Percentiles rank a stretch among this genome's conserved stretches.
These are phyloP conservation scores for Coelinius sp. DNA, from an alignment of 2,888 invertebrate species.

Conservation along the genomic window DNA sequence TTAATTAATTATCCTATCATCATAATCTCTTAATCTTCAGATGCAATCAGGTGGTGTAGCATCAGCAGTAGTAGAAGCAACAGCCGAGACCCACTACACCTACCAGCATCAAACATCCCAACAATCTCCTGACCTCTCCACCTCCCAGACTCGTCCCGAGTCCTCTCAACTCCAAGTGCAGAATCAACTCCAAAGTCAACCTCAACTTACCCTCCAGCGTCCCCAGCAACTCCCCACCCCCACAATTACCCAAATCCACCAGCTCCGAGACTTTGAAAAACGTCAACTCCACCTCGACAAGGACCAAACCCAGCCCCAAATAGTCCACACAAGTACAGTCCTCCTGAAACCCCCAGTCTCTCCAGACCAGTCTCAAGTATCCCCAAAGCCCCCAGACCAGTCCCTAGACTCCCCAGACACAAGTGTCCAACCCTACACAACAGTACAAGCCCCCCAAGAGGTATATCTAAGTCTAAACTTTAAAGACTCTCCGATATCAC, in stretches of 20 bases:
- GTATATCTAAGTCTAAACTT: conserved; percentile 66
- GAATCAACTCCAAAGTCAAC: conserved; percentile 66
- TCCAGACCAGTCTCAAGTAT: conserved; percentile 46
- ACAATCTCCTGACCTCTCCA: conserved; percentile 60
- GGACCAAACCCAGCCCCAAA: conserved; percentile 55
- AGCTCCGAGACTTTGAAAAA: conserved; percentile 57
- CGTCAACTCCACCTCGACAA: conserved; percentile 63
- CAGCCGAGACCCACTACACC: conserved; percentile 68
- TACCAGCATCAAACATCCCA: conserved; percentile 68
- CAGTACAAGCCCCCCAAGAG: conserved; percentile 64
- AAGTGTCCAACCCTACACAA: conserved; percentile 62
- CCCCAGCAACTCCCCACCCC: conserved; percentile 57
- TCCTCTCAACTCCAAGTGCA: conserved; percentile 67
- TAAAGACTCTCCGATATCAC: conserved; percentile 52
- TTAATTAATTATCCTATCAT: too few species aligned
- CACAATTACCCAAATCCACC: conserved; percentile 61
- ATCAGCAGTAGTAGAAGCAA: conserved; percentile 69
- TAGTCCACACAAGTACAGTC: conserved; percentile 61
- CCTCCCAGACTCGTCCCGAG: conserved; percentile 62
- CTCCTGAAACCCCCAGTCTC: conserved; percentile 55
- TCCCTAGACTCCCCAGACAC: conserved; percentile 57
- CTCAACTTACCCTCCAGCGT: conserved; percentile 59
- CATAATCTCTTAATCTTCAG: conserved; percentile 41
- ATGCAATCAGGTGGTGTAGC: conserved; percentile 68
- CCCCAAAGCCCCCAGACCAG: not conserved